Conservation (phyloP, 1,140 invertebrate species). For the Drosophila pseudoobscura region DNA sequence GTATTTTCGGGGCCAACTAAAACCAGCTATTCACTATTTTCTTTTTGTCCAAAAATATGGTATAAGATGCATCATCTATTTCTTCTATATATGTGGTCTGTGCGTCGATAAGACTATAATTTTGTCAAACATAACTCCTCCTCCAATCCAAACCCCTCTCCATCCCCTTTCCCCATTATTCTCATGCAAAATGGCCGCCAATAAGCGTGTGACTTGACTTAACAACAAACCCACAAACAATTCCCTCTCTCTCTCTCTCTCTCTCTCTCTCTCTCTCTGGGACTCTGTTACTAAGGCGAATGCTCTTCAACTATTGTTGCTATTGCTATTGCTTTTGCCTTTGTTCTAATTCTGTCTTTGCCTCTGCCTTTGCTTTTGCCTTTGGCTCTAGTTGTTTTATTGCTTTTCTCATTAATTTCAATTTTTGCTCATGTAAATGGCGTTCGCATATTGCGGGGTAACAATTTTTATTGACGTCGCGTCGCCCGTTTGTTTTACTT, state of each 20-base stretch:
- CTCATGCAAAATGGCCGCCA: constrained; percentile 41
- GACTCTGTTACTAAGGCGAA: constrained; percentile 40
- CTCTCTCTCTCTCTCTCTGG: neutral
- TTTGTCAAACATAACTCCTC: too few species aligned
- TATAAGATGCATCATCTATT: too few species aligned
- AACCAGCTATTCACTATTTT: too few species aligned
- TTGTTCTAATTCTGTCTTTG: too few species aligned
- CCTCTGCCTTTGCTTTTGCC: too few species aligned
- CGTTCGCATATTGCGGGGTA: constrained; percentile 10
- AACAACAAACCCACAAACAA: constrained; percentile 2
- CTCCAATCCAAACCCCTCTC: too few species aligned
- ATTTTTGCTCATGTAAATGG: constrained; percentile 41
- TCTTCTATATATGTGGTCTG: too few species aligned
- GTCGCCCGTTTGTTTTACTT: constrained; percentile 1
- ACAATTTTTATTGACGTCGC: too few species aligned
- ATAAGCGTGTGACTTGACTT: constrained; percentile 1
- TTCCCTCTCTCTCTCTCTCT: neutral
- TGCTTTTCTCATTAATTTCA: constrained; percentile 49
- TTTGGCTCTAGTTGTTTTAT: constrained; percentile 2
- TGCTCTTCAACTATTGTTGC: neutral
- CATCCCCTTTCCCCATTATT: too few species aligned
- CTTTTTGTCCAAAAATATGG: too few species aligned
- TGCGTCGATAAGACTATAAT: too few species aligned
- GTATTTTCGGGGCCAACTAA: too few species aligned
- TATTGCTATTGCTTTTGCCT: neutral